Evolutionary conservation across 2,888 invertebrate genomes (phyloP), one percentile per base, ranked within the genome.

Genomic region (Scelioninae gen. 2): DNA sequence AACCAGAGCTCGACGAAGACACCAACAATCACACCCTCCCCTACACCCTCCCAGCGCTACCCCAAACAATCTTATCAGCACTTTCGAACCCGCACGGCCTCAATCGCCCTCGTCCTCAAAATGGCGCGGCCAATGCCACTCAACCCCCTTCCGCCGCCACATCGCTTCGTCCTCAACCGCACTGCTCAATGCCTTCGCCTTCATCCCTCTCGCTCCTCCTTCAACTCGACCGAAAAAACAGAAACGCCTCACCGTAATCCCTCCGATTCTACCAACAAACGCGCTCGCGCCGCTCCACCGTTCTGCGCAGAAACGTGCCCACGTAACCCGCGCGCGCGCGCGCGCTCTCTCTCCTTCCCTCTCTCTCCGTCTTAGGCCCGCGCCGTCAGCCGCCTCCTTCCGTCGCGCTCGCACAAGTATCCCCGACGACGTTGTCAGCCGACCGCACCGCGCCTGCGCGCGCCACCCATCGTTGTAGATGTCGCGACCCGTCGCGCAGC

Each of bases 31-130:
- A 39, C 15, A 16, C 9, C 37, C 7, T 4, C 15, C 15, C 3
- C 37, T 4, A 10, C 31, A 10, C 2, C 35, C 37, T 6, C n/a
- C 37, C 2, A 35, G 3, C 35, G 35, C 7, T 7, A 39, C 15
- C 37, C 35, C 37, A 6, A 35, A n/a, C 28, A 35, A n/a, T n/a
- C 50, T 33, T 33, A 53, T 37, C 48, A 13, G n/a, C 19, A 22
- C 37, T 18, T 37, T 11, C 52, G 5, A 31, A 57, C 13, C 39
- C 43, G 18, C 43, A 31, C 43, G 41, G 45, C 45, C 33, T 58
- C 19, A 31, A 33, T 58, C 33, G 45, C 31, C 41, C 45, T 58
- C 58, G 45, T 45, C 45, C 45, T 18, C 58, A 58, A 58, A 57
- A 57, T 57, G 57, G 57, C 45, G 45, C 45, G 31, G 58, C 45